phyloP scores from a whole-genome alignment of 2,113 vertebrate genomes.

The Cepphus grylle region DNA sequence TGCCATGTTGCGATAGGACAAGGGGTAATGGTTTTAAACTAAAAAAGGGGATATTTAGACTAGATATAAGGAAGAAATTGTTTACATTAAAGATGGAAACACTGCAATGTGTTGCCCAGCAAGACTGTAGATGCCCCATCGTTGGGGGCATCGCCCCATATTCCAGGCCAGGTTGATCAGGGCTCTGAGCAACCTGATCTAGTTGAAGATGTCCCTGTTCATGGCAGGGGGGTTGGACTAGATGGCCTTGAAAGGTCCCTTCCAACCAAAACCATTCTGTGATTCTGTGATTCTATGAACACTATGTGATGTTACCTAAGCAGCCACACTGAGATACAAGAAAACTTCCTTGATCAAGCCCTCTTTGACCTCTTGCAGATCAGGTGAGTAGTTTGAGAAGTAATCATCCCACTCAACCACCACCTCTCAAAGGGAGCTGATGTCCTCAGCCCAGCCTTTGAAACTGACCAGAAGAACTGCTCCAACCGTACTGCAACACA shows the following conservation, averaged over 20 bases:
- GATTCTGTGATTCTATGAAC: not conserved
- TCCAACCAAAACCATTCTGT: not conserved
- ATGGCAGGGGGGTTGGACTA: not conserved
- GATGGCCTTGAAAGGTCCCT: not conserved
- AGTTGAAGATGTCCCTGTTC: not conserved
- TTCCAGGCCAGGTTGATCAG: not conserved
- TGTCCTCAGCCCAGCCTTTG: not conserved
- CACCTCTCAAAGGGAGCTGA: not conserved
- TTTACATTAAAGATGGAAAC: not conserved
- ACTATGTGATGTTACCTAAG: not conserved
- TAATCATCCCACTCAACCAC: not conserved
- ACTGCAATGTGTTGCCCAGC: not conserved
- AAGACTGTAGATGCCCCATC: not conserved
- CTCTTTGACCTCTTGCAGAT: not conserved
- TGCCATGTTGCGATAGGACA: not conserved
- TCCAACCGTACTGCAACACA: not conserved
- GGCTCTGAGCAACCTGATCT: not conserved
- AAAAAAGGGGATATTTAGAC: not conserved
- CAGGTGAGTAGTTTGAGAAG: not conserved
- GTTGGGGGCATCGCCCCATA: not conserved
- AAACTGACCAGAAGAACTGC: not conserved
- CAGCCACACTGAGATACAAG: not conserved
- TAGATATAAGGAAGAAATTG: not conserved
- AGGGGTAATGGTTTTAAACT: not conserved
- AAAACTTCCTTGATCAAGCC: not conserved